Evolutionary conservation across 2,113 vertebrate species (phyloP), one percentile per base, ranked within the genome.

Genomic region (Toxostoma redivivum): DNA sequence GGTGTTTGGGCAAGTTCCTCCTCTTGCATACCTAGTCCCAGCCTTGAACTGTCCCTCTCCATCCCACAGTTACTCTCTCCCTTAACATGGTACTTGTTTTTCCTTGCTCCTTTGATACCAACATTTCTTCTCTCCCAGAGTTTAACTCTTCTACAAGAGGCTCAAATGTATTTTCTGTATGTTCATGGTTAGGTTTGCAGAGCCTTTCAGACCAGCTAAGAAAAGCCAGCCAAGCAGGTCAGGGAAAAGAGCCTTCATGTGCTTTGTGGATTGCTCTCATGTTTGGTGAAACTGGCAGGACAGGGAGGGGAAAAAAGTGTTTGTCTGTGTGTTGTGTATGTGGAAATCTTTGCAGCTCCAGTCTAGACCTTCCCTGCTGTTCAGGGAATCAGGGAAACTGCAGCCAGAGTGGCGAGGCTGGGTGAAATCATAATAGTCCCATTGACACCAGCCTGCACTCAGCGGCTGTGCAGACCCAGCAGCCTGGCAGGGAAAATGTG

Each of bases 291-390:
- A 90, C 92, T 94, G 85, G 89, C 91, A 65, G 90, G 66, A 65
- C 30, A 18, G 38, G 53, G 22, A 60, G 77, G 9, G 20, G 38
- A 86, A 86, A 85, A 86, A 45, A 27, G 19, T 78, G 70, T 81
- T 58, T 94, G 74, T 93, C 31, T 95, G 11, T 66, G 65, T 92
- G 56, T 67, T 64, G 40, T 85, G 84, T 79, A 35, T 85, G 93
- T 92, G 82, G 79, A 95, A 95, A 83, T 83, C 86, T 93, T 86
- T 85, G 95, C 90, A 86, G 86, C 90, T 95, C 71, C 95, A 93
- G 96, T 97, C 96, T 97, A 97, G 97, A 97, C 96, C 91, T 96
- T 96, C 96, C 96, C 96, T 95, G 96, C 97, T 97, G 97, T 90
- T 97, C 92, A 60, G 92, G 90, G 96, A 97, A 96, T 77, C 88